Base-by-base conservation (phyloP, 2,888 invertebrate genomes). In the Agrilus cyanescens region DNA sequence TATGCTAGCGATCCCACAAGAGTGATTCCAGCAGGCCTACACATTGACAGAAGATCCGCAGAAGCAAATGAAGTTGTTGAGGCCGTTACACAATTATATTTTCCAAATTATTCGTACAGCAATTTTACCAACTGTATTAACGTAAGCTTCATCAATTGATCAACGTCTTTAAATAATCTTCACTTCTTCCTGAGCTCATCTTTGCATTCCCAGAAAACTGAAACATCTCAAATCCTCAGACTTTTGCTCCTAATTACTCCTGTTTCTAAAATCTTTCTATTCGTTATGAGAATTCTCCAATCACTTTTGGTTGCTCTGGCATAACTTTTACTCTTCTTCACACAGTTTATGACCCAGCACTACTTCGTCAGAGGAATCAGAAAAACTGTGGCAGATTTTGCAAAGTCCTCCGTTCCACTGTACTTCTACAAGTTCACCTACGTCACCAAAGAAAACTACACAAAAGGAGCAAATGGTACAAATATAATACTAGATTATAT, bases 341-440 rank as follows among this genome's bases (percentile, higher is more conserved):
- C n/a, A n/a, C 13, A 45, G 45, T 41, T 35, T 4, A 41, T 41
- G 35, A 38, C 41, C 1, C 35, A 41, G 15, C 41, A 45, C 12
- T 15, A 41, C 3, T 41, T 38, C 8, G 38, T 41, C 1, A 30
- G 41, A 25, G 34, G 38, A 3, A 41, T 41, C 3, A 5, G 30
- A 12, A 41, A 41, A 30, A 14, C 38, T 4, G 15, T 41, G 29
- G 35, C 37, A 4, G 13, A 41, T 3, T 29, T 35, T 1, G 20
- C 20, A 15, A 14, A 12, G 6, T 10, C 16, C 4, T 12, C 12
- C 1, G 12, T 37, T n/a, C 38, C 35, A 2, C 5, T 38, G 6
- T 45, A 41, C 13, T 34, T 35, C 8, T 45, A 45, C 12, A 38
- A 15, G 15, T 38, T 41, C 25, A 32, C 38, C 5, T 41, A 37